Evolutionary conservation across 92 coral and sea anemone species (phyloP).

Genomic region (Meandrina meandrites): DNA sequence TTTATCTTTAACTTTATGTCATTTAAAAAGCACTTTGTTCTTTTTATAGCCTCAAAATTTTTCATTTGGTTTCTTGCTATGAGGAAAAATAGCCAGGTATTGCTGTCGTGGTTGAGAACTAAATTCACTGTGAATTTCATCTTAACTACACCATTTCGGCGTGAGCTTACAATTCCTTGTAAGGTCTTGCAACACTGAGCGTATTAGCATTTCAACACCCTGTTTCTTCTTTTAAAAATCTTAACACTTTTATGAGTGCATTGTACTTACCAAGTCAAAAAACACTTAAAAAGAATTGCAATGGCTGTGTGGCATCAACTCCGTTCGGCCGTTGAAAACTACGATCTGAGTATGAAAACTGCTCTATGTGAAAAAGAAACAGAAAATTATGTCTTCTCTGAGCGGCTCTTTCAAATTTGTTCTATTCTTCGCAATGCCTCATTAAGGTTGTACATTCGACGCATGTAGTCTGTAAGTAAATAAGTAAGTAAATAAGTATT

Average conservation of each 20-base stretch:
- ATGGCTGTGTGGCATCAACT: not conserved
- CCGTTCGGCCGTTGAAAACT: not conserved
- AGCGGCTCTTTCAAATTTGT: not conserved
- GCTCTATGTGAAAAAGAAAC: not conserved
- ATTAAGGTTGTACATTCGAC: not conserved
- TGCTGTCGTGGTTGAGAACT: too few relatives aligned
- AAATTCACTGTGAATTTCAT: too few relatives aligned
- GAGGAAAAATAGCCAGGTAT: not conserved
- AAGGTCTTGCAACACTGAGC: too few relatives aligned
- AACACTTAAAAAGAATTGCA: not conserved
- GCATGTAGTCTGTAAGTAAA: not conserved
- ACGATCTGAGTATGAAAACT: not conserved
- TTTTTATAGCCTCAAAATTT: not conserved
- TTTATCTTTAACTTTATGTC: conserved; percentile 13
- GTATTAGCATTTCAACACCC: too few relatives aligned
- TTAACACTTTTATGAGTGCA: not conserved
- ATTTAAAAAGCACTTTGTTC: conserved; percentile 1
- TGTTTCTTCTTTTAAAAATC: not conserved
- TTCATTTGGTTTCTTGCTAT: not conserved
- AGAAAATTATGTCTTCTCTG: not conserved
- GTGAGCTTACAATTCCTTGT: not conserved
- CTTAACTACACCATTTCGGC: not conserved
- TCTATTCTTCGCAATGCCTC: not conserved
- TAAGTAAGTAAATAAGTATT: too few relatives aligned
- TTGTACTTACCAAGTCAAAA: not conserved